Evolutionary conservation across 2,113 vertebrate genomes (phyloP).

Genomic region (Pan paniscus): DNA sequence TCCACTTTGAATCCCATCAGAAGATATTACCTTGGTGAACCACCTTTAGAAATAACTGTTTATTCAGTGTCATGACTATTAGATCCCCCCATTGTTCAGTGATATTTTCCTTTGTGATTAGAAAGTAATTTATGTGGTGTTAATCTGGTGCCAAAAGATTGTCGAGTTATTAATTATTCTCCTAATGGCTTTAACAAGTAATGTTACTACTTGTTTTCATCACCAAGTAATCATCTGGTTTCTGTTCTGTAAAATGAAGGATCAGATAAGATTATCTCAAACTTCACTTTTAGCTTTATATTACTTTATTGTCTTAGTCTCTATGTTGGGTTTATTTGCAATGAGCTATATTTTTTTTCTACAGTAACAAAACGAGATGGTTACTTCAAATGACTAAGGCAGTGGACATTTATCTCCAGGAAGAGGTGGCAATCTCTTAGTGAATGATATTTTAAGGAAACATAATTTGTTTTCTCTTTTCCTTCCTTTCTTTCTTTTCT

Average conservation of each 20-base stretch:
- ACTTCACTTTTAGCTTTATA: not conserved
- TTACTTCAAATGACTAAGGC: not conserved
- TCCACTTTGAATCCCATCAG: not conserved
- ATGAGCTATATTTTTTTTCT: not conserved
- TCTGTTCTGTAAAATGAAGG: not conserved
- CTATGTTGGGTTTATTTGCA: not conserved
- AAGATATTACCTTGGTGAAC: not conserved
- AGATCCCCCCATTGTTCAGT: not conserved
- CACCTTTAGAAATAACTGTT: not conserved
- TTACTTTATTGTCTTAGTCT: conserved; percentile 26
- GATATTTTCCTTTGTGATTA: not conserved
- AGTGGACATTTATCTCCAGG: not conserved
- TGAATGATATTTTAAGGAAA: not conserved
- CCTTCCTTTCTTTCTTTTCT: no score
- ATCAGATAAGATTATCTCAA: not conserved
- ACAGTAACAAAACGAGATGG: not conserved
- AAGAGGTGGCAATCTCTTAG: not conserved
- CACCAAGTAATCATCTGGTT: not conserved
- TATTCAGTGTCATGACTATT: not conserved
- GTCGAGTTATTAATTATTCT: not conserved
- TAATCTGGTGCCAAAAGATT: not conserved
- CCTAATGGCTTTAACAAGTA: not conserved
- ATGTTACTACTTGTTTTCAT: not conserved
- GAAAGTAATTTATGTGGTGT: not conserved
- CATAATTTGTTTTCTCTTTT: no score